These are phyloP conservation scores for Nycticebus coucang DNA, from an alignment of 2,113 vertebrate species.

Conservation along the genomic window DNA sequence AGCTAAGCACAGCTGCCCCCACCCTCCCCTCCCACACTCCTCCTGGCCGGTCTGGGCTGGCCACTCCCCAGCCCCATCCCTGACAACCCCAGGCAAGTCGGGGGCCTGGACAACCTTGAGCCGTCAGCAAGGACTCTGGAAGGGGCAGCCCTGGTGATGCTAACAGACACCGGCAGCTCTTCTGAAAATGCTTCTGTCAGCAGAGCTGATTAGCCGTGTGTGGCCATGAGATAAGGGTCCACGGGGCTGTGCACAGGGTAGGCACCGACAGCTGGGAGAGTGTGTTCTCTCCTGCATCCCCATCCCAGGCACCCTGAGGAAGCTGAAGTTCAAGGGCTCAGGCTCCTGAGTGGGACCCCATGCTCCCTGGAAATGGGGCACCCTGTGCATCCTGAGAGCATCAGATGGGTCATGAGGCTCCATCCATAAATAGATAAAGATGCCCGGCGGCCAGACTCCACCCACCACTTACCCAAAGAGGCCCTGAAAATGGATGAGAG, in stretches of 20 bases:
- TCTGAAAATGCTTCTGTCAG: background rate
- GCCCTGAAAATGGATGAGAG: conserved; percentile 51
- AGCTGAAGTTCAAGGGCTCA: accelerated
- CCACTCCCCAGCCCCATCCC: background rate
- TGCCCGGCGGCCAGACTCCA: background rate
- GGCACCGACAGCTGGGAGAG: accelerated
- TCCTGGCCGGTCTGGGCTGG: background rate
- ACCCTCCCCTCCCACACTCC: no score
- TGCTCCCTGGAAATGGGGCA: background rate
- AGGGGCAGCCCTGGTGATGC: background rate
- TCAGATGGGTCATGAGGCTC: accelerated
- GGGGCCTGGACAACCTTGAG: background rate
- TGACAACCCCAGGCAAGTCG: accelerated
- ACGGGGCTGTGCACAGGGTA: background rate
- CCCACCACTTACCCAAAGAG: conserved; percentile 56
- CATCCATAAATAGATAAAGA: background rate
- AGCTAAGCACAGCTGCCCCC: no score
- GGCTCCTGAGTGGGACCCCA: accelerated
- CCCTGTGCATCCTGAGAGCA: background rate
- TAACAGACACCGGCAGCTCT: no score
- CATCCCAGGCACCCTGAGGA: background rate
- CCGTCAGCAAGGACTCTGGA: background rate
- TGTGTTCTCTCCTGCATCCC: background rate
- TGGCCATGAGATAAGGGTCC: conserved; percentile 41
- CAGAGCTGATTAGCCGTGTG: conserved; percentile 10